Percentiles rank a stretch among this genome's conserved stretches.
These are phyloP conservation scores for Rafetus swinhoei DNA, from an alignment of 2,113 vertebrate species.

Conservation along the genomic window DNA sequence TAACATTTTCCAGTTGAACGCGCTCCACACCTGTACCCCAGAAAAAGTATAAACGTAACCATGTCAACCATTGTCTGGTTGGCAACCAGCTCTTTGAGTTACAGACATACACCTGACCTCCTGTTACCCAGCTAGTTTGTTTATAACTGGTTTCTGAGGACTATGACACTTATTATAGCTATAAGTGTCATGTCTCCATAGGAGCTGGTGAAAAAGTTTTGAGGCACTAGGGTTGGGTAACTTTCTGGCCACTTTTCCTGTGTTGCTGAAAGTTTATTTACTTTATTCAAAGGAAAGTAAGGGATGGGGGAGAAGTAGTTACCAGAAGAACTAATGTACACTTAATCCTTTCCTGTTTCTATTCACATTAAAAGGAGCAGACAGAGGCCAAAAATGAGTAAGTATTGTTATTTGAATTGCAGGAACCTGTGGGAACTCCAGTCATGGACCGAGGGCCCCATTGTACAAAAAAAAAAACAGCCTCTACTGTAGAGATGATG, in stretches of 20 bases:
- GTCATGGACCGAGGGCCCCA: not conserved
- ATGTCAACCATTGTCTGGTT: slow-evolving; percentile 22
- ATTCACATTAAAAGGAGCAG: not conserved
- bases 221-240: rapidly evolving
- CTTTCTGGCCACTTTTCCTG: not conserved
- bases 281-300: not conserved
- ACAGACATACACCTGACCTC: rapidly evolving
- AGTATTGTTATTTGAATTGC: not conserved
- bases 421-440: not conserved
- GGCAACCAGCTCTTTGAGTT: not conserved
- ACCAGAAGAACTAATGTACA: not conserved
- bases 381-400: not conserved
- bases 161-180: not conserved
- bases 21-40: not conserved
- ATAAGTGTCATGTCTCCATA: not conserved
- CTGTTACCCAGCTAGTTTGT: rapidly evolving
- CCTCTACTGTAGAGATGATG: not conserved
- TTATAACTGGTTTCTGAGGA: rapidly evolving
- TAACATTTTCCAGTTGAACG: slow-evolving; percentile 18
- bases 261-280: rapidly evolving
- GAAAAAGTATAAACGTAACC: slow-evolving; percentile 5
- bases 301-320: not conserved
- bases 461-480: not conserved
- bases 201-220: not conserved
- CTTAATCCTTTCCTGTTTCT: not conserved